phyloP scores from a whole-genome alignment of 2,113 vertebrate genomes.

The Mormyrus iriodes region DNA sequence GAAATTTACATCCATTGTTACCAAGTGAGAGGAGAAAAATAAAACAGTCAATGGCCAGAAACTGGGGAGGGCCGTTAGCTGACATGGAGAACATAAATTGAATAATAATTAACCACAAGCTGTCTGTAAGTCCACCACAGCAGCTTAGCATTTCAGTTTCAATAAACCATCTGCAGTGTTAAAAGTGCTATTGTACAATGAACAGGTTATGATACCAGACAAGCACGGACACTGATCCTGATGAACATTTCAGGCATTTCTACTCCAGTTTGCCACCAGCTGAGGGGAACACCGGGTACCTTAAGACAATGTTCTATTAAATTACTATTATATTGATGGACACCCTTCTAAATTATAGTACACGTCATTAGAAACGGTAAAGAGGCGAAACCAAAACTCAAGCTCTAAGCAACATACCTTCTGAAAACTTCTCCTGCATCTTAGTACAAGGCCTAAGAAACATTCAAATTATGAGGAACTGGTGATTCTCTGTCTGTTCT shows the following conservation, averaged over 20 bases:
- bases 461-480: constrained; percentile 18
- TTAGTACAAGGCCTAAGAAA: constrained; percentile 16
- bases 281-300: not conserved
- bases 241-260: not conserved
- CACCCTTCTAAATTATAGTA: not conserved
- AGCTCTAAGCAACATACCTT: constrained; percentile 59
- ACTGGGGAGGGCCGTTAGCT: not conserved
- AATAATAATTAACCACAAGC: not conserved
- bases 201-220: not conserved
- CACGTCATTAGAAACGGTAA: not conserved
- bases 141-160: not conserved
- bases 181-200: not conserved
- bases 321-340: not conserved
- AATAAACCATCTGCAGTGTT: not conserved
- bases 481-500: constrained; percentile 9
- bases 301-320: not conserved
- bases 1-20: not conserved
- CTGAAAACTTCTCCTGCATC: constrained; percentile 54
- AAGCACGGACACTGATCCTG: not conserved
- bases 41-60: not conserved
- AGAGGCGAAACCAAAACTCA: not conserved
- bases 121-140: not conserved
- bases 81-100: not conserved
- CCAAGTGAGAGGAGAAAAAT: not conserved
- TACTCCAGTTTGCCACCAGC: not conserved